Evolutionary conservation across 92 coral and sea anemone genomes (phyloP).

Genomic region (Paragorgia papillata): DNA sequence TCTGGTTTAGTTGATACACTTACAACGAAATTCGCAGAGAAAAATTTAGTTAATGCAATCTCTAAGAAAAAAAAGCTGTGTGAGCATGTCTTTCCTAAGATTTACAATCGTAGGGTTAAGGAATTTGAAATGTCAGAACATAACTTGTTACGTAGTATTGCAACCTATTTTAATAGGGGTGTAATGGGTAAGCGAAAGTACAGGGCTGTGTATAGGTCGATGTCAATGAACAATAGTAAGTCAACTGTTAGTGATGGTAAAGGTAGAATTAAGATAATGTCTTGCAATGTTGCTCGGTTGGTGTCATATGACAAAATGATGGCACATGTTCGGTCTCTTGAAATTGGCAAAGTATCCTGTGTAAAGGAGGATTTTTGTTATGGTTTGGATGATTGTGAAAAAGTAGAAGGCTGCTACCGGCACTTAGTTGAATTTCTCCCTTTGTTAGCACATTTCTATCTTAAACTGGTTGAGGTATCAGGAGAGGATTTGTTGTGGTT

Average conservation of each 20-base stretch:
- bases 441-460: too few relatives aligned
- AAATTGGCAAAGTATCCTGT: slow-evolving; percentile 63
- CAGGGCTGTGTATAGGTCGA: slow-evolving; percentile 55
- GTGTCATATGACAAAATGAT: slow-evolving; percentile 73
- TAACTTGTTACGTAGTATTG: slow-evolving; percentile 62
- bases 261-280: slow-evolving; percentile 62
- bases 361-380: slow-evolving; percentile 68
- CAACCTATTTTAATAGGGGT: too few relatives aligned
- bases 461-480: too few relatives aligned
- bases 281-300: slow-evolving; percentile 71
- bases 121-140: slow-evolving; percentile 62
- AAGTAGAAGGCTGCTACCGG: too few relatives aligned
- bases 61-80: too few relatives aligned
- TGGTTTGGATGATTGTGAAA: too few relatives aligned
- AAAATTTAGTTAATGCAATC: slow-evolving; percentile 58
- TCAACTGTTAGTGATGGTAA: slow-evolving; percentile 30
- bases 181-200: slow-evolving; percentile 71
- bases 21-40: slow-evolving; percentile 50
- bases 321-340: slow-evolving; percentile 67
- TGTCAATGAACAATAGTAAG: slow-evolving; percentile 37
- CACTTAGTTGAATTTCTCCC: too few relatives aligned
- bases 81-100: slow-evolving; percentile 64
- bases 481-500: too few relatives aligned
- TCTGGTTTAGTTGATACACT: slow-evolving; percentile 71
- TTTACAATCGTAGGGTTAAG: slow-evolving; percentile 62